These are phyloP conservation scores for Aspidapion aeneum DNA, from an alignment of 2,888 invertebrate genomes.

Conservation along the genomic window DNA sequence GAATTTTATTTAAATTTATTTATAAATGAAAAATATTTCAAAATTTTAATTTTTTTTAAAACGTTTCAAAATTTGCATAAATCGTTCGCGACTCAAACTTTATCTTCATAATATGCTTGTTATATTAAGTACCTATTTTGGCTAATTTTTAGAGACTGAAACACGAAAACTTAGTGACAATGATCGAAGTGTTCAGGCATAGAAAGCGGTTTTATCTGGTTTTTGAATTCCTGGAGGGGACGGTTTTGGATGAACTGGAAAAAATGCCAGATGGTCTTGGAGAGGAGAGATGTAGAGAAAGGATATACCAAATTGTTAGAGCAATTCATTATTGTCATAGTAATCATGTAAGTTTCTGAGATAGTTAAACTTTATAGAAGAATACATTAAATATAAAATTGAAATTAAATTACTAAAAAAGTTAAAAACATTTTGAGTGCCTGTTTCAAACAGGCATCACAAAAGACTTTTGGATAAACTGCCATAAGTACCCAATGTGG, in stretches of 20 bases:
- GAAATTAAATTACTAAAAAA: not conserved
- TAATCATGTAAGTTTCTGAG: slow-evolving; percentile 61
- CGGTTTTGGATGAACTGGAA: slow-evolving; percentile 80
- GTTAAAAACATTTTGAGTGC: not conserved
- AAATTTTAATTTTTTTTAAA: too few species aligned
- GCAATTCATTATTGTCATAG: slow-evolving; percentile 80
- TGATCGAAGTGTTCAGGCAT: slow-evolving; percentile 84
- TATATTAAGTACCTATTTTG: too few species aligned
- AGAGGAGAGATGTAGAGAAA: slow-evolving; percentile 67
- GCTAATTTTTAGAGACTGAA: slow-evolving; percentile 68
- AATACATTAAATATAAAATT: too few species aligned
- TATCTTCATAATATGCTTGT: too few species aligned
- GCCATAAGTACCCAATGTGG: too few species aligned
- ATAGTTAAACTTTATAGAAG: too few species aligned
- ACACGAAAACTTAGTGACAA: slow-evolving; percentile 84
- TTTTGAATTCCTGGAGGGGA: slow-evolving; percentile 85
- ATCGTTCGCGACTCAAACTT: too few species aligned
- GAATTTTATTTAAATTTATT: too few species aligned
- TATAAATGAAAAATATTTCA: too few species aligned
- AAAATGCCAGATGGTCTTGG: slow-evolving; percentile 67
- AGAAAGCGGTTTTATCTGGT: slow-evolving; percentile 82
- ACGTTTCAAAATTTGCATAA: too few species aligned
- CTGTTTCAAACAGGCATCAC: not conserved
- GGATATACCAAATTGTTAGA: slow-evolving; percentile 78
- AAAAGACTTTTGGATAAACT: too few species aligned